phyloP scores from a whole-genome alignment of 1,140 invertebrate species.

The Papilio glaucus region DNA sequence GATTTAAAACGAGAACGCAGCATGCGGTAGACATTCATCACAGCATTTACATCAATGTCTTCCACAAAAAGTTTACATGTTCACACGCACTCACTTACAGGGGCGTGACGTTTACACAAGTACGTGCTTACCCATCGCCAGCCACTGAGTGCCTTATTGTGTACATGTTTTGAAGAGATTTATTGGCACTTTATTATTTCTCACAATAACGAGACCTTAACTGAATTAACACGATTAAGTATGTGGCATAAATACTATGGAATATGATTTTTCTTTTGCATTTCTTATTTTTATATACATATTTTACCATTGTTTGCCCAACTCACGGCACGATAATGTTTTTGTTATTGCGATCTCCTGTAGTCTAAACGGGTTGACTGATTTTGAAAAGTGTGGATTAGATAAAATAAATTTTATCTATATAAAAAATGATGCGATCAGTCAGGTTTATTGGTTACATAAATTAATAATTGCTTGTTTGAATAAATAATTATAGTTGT shows the following conservation, averaged over 20 bases:
- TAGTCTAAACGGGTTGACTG: too few species aligned
- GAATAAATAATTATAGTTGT: too few species aligned
- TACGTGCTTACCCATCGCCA: not conserved
- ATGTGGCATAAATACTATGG: not conserved
- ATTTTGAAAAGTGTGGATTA: too few species aligned
- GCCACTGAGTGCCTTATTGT: not conserved
- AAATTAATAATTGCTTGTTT: too few species aligned
- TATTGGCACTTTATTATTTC: constrained; percentile 14
- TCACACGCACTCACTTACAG: not conserved
- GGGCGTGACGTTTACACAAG: not conserved
- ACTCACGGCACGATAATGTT: not conserved
- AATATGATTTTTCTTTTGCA: not conserved
- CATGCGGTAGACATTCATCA: too few species aligned
- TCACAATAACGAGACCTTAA: not conserved
- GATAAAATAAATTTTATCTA: too few species aligned
- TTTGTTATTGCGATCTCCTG: too few species aligned
- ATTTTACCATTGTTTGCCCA: not conserved
- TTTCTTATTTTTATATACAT: not conserved
- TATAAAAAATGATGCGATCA: too few species aligned
- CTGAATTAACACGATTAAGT: not conserved
- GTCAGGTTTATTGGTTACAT: too few species aligned
- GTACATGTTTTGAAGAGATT: constrained; percentile 9
- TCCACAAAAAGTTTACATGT: not conserved
- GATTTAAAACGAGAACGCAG: too few species aligned
- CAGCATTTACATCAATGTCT: too few species aligned